These are phyloP conservation scores for Chionoecetes opilio DNA, from an alignment of 1,140 invertebrate genomes.

Conservation along the genomic window DNA sequence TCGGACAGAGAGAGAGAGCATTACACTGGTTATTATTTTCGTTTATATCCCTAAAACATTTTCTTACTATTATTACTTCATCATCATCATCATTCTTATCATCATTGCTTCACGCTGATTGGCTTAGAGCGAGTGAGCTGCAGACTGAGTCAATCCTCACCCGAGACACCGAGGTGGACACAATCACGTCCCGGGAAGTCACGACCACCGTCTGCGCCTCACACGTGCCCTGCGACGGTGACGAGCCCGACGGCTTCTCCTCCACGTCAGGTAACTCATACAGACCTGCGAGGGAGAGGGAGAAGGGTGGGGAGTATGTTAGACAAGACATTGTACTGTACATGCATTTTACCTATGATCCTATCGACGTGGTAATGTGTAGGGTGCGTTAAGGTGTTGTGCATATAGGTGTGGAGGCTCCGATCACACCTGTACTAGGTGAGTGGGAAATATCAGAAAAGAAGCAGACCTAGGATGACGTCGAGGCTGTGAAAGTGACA, in stretches of 20 bases:
- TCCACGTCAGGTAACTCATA: constrained; percentile 61
- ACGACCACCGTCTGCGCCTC: constrained; percentile 47
- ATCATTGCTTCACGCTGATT: too few species aligned
- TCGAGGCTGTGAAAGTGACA: too few species aligned
- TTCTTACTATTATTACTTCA: neutral
- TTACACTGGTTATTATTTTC: neutral
- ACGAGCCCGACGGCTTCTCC: neutral
- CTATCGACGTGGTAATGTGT: too few species aligned
- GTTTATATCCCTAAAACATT: too few species aligned
- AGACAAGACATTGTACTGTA: too few species aligned
- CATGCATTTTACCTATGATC: too few species aligned
- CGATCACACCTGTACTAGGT: too few species aligned
- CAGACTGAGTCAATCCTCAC: neutral
- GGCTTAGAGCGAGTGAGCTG: too few species aligned
- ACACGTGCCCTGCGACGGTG: constrained; percentile 34
- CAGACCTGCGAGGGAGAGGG: constrained; percentile 41
- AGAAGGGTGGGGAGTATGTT: too few species aligned
- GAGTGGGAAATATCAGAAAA: too few species aligned
- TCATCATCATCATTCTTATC: neutral
- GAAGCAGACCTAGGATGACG: neutral
- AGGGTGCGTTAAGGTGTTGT: too few species aligned
- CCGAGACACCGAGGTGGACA: constrained; percentile 47
- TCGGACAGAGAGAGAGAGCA: neutral
- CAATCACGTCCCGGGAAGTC: constrained; percentile 54
- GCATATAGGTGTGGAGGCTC: too few species aligned